Evolutionary conservation across 2,888 invertebrate genomes (phyloP), one percentile per base, ranked within the genome.

Genomic region (Papilio protenor): DNA sequence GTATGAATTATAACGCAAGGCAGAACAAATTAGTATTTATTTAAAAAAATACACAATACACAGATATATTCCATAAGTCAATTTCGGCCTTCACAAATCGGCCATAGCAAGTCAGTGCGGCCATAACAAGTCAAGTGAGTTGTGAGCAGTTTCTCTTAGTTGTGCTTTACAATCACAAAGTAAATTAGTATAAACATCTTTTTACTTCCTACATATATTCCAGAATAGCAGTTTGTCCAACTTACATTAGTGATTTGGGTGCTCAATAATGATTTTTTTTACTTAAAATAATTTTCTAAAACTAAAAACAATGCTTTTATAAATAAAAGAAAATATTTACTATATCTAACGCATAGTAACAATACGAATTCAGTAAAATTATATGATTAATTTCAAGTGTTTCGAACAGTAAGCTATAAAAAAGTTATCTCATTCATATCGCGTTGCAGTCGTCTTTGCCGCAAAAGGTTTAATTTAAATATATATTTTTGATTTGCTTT

Each of bases 391-490:
- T 55, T 55, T n/a, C n/a, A 21, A n/a, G n/a, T n/a, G 55, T 55
- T 21, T n/a, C 21, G 8, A 6, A 18, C 6, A 52, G 4, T 52
- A 14, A 27, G 16, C 8, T 27, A 23, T 23, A 61, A 27, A 27
- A 61, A 33, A 33, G 33, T 16, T 4, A 2, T 16, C 18, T 18
- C 12, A 21, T 23, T 59, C 2, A 23, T 33, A 33, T 64, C 33
- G 64, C 27, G 33, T n/a, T 40, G 33, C 40, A 40, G 66, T 40
- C 64, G 40, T n/a, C 66, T 64, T 10, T 66, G 66, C 66, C n/a
- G 66, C 40, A 66, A 40, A 66, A 66, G 66, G 66, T 66, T 66
- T 66, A 11, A 23, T 40, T 66, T 18, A 8, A 64, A 23, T 33
- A 27, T 33, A 64, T 33, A 40, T 23, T 61, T 61, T 61, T 23